A percentile compares a stretch with the other conserved stretches of the same genome.
Conservation (phyloP, 2,888 invertebrate genomes). For the Prosopocoilus inquinatus region DNA sequence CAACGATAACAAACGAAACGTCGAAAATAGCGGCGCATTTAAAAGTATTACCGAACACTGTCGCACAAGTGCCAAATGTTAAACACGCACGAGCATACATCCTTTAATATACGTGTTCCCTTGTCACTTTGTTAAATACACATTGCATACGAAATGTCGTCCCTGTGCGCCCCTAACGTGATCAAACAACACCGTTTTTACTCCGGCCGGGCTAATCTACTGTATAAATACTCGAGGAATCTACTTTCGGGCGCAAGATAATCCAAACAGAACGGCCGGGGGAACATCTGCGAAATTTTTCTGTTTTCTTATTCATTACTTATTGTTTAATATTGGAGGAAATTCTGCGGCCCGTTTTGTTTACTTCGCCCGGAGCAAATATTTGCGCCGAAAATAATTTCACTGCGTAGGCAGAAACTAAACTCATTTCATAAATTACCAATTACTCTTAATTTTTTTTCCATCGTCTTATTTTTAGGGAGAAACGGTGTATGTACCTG, state of each 20-base stretch:
- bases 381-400: not conserved
- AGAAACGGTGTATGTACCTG: too few relatives aligned
- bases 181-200: slow-evolving; percentile 47
- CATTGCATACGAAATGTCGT: slow-evolving; percentile 42
- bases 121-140: slow-evolving; percentile 43
- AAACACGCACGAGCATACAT: slow-evolving; percentile 20
- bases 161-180: slow-evolving; percentile 32
- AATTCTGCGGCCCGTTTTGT: not conserved
- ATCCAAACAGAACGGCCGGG: slow-evolving; percentile 40
- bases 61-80: not conserved
- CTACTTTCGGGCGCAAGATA: slow-evolving; percentile 39
- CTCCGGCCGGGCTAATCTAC: slow-evolving; percentile 46
- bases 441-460: too few relatives aligned
- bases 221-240: slow-evolving; percentile 48
- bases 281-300: slow-evolving; percentile 38
- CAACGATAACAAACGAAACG: not conserved
- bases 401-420: too few relatives aligned
- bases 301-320: slow-evolving; percentile 37
- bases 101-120: slow-evolving; percentile 38
- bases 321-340: slow-evolving; percentile 14
- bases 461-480: too few relatives aligned
- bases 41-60: too few relatives aligned
- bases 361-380: not conserved
- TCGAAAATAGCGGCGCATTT: not conserved
- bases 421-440: too few relatives aligned